phyloP scores from a whole-genome alignment of 2,113 vertebrate genomes.

The Cyanoliseus patagonus region DNA sequence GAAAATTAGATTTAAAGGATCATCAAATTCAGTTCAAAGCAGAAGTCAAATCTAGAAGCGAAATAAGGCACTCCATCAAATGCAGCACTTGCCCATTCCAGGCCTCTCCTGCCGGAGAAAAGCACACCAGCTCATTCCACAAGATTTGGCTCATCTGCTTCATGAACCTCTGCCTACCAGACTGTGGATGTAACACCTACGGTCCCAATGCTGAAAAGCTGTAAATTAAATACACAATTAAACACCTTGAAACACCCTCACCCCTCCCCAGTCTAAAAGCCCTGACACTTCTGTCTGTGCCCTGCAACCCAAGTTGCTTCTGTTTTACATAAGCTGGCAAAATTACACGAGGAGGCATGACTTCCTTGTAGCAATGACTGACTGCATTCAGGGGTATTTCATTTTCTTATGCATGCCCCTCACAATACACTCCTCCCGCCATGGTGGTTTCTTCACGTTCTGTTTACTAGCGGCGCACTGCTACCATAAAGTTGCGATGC shows the following conservation, averaged over 20 bases:
- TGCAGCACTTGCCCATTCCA: background rate
- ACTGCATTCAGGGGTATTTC: background rate
- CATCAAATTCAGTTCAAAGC: background rate
- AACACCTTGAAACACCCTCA: background rate
- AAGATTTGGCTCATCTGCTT: background rate
- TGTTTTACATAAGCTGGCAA: background rate
- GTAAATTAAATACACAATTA: background rate
- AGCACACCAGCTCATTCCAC: background rate
- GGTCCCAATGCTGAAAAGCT: background rate
- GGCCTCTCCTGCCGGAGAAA: background rate
- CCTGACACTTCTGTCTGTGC: background rate
- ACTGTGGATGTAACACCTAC: background rate
- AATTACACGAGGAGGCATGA: background rate
- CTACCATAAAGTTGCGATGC: background rate
- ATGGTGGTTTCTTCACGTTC: background rate
- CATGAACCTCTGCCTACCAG: background rate
- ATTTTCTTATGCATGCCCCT: background rate
- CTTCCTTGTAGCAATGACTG: background rate
- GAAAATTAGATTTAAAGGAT: slow-evolving; percentile 16
- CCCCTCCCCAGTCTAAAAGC: background rate
- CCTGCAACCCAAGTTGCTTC: background rate
- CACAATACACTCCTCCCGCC: background rate
- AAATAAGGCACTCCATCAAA: background rate
- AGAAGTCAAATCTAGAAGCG: background rate
- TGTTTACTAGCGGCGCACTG: background rate